These are phyloP conservation scores for Dastarcus helophoroides DNA, from an alignment of 2,888 invertebrate genomes.

Conservation along the genomic window DNA sequence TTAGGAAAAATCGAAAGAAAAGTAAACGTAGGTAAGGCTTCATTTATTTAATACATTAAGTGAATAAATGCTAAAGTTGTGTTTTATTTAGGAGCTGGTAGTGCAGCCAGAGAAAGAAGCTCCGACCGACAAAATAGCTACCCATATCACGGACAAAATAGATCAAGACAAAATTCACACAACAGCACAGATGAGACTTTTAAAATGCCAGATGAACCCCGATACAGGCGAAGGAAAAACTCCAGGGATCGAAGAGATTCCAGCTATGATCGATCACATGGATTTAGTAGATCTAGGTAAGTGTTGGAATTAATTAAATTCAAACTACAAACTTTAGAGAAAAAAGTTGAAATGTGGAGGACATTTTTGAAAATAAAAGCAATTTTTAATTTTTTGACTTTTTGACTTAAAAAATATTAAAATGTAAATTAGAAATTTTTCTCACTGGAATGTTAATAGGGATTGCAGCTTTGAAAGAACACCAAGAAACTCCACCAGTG, in stretches of 20 bases:
- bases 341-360: too few species aligned
- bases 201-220: conserved; percentile 26
- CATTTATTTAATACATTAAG: conserved; percentile 2
- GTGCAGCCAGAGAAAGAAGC: conserved; percentile 26
- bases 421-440: too few species aligned
- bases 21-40: conserved; percentile 23
- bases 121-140: conserved; percentile 15
- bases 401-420: too few species aligned
- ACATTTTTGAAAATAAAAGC: too few species aligned
- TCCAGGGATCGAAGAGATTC: conserved; percentile 28
- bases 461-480: conserved; percentile 39
- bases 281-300: too few species aligned
- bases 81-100: too few species aligned
- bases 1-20: conserved; percentile 21
- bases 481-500: conserved; percentile 27
- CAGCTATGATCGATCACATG: conserved; percentile 28
- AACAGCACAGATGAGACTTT: conserved; percentile 25
- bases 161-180: conserved; percentile 22
- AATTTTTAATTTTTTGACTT: too few species aligned
- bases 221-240: conserved; percentile 16
- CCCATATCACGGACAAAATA: conserved; percentile 7
- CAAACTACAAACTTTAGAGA: too few species aligned
- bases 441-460: conserved; percentile 33
- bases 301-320: too few species aligned
- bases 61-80: neutral